Percentiles rank a stretch among this genome's conserved stretches.
Conservation (phyloP, 2,113 vertebrate species). For the Scalopus aquaticus region DNA sequence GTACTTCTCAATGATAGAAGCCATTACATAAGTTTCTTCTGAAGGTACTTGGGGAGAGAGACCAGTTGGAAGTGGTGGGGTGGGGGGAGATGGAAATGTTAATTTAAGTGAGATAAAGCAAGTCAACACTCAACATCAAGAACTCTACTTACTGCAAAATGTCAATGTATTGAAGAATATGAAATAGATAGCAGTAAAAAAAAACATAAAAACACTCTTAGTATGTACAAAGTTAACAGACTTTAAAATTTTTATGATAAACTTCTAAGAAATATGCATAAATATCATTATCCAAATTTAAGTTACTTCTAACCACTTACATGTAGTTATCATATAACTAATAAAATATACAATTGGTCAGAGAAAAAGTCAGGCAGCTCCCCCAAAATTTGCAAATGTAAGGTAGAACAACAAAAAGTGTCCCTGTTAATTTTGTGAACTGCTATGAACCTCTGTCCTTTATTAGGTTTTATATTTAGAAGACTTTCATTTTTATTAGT, state of each 20-base stretch:
- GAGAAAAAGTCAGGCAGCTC: neutral
- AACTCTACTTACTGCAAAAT: neutral
- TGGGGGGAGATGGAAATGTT: neutral
- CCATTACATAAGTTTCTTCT: neutral
- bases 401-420: neutral
- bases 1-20: neutral
- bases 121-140: neutral
- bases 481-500: neutral
- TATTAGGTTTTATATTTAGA: neutral
- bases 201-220: neutral
- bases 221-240: neutral
- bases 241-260: neutral
- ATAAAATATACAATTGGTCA: neutral
- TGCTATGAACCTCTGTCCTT: neutral
- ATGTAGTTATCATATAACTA: neutral
- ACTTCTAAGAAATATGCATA: neutral
- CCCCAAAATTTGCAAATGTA: neutral
- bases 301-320: neutral
- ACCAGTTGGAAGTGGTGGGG: neutral
- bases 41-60: neutral
- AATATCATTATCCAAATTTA: neutral
- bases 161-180: neutral
- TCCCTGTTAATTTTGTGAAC: neutral
- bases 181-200: neutral
- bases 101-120: neutral